phyloP scores from a whole-genome alignment of 1,140 invertebrate species.

The Aphidius ervi region DNA sequence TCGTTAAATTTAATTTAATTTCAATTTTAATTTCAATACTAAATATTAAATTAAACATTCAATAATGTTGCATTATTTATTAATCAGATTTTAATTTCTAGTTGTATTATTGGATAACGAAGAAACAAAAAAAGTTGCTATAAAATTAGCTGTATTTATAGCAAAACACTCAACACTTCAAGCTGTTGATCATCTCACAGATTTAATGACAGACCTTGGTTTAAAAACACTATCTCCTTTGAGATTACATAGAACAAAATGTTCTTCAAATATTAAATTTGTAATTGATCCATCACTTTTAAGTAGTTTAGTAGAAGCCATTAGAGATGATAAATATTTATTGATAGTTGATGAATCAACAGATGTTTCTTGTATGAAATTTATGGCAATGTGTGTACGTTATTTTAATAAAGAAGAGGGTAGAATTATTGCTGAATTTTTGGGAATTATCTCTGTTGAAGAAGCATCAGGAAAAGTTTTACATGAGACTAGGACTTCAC shows the following conservation, averaged over 20 bases:
- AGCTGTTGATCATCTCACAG: conserved; percentile 24
- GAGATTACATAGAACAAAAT: conserved; percentile 27
- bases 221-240: conserved; percentile 16
- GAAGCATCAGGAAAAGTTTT: no score
- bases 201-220: conserved; percentile 23
- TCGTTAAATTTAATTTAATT: no score
- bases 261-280: conserved; percentile 24
- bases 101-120: no score
- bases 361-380: conserved; percentile 37
- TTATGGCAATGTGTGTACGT: conserved; percentile 31
- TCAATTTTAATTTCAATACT: no score
- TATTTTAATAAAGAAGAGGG: conserved; percentile 34
- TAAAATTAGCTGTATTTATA: conserved; percentile 23
- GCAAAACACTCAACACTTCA: conserved; percentile 24
- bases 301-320: conserved; percentile 23
- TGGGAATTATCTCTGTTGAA: no score
- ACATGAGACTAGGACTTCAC: no score
- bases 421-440: conserved; percentile 33
- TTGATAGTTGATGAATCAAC: conserved; percentile 33
- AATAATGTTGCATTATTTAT: no score
- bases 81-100: no score
- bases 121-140: conserved; percentile 15
- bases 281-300: conserved; percentile 24
- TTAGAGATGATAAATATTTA: conserved; percentile 22
- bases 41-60: no score